Conservation (phyloP, 2,113 vertebrate species). For the Pedetes capensis region DNA sequence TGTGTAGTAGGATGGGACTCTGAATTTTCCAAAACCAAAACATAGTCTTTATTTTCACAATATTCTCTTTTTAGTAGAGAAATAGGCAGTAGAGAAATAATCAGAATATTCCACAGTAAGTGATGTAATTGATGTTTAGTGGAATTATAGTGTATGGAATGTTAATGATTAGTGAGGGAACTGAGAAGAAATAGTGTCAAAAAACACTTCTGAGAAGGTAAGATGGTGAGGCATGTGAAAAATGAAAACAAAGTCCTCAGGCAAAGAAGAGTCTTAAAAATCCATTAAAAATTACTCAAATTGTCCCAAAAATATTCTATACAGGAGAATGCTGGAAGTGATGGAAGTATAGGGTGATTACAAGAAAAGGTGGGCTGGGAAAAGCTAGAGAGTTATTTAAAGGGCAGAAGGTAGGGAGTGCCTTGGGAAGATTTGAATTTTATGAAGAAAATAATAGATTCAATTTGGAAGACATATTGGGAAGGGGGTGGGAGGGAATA, state of each 20-base stretch:
- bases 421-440: conserved; percentile 1
- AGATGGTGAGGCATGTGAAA: neutral
- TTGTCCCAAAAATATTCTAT: neutral
- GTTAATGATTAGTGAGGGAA: neutral
- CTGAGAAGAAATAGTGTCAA: conserved; percentile 9
- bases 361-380: neutral
- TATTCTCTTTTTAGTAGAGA: conserved; percentile 38
- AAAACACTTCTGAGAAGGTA: conserved; percentile 44
- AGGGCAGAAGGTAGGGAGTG: neutral
- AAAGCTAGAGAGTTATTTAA: conserved; percentile 61
- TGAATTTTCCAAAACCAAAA: conserved; percentile 28
- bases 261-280: conserved; percentile 21
- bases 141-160: neutral
- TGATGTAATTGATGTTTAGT: neutral
- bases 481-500: neutral
- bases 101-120: neutral
- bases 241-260: conserved; percentile 19
- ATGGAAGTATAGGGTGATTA: neutral
- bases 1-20: neutral
- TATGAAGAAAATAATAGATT: neutral
- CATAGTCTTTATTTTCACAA: neutral
- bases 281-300: neutral
- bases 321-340: neutral
- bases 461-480: neutral
- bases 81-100: neutral